Conservation (phyloP, 1,140 invertebrate genomes). For the Limonius californicus region DNA sequence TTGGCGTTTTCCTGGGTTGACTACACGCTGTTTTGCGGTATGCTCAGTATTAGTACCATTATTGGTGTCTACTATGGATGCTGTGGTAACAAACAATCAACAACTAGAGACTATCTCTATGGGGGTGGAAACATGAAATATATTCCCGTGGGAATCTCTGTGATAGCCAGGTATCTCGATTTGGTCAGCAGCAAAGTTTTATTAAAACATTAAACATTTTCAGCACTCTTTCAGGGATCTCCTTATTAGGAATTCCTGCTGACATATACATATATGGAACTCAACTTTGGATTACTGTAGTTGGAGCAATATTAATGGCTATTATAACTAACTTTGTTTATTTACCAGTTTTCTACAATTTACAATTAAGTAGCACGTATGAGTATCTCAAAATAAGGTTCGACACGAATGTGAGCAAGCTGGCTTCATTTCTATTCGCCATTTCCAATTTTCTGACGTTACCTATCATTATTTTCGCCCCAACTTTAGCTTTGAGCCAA, state of each 20-base stretch:
- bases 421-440: constrained; percentile 58
- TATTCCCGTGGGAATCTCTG: constrained; percentile 69
- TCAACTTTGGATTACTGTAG: constrained; percentile 59
- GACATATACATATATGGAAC: constrained; percentile 74
- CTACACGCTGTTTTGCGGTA: constrained; percentile 52
- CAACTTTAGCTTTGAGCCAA: constrained; percentile 54
- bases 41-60: constrained; percentile 54
- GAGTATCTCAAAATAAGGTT: constrained; percentile 58
- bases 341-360: constrained; percentile 68
- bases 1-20: constrained; percentile 44
- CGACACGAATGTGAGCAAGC: constrained; percentile 49
- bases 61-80: constrained; percentile 63
- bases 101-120: constrained; percentile 69
- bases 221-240: constrained; percentile 77
- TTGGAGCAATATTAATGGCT: constrained; percentile 60
- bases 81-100: constrained; percentile 53
- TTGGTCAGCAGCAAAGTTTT: too few relatives aligned
- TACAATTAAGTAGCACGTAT: constrained; percentile 71
- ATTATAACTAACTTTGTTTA: constrained; percentile 57
- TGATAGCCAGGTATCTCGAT: constrained; percentile 58
- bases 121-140: constrained; percentile 72
- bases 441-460: constrained; percentile 51
- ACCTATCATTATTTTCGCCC: constrained; percentile 61
- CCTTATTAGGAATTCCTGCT: constrained; percentile 70
- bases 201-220: constrained; percentile 35